Base-by-base conservation (phyloP, 2,113 vertebrate genomes). In the Ranitomeya variabilis region DNA sequence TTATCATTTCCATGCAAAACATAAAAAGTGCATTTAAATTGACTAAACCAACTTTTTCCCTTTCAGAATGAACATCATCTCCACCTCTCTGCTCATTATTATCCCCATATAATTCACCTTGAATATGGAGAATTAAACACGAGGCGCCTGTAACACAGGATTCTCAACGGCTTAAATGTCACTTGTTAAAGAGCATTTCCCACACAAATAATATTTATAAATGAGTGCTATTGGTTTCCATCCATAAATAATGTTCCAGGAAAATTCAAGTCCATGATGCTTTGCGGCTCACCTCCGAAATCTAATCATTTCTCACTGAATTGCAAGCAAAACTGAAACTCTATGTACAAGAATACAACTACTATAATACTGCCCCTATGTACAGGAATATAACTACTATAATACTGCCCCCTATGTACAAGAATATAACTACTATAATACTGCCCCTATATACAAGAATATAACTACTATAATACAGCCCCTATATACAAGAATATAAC, bases 1-100 rank as follows among this genome's bases (percentile, higher is more conserved):
- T 88, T 83, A 83, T 88, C 80, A 62, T 88, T 88, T 82, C 87
- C 79, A 74, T 64, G 79, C 80, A 82, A 83, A 88, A 82, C 66
- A 88, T 88, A 82, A 88, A 88, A 76, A 83, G 54, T 76, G 31
- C 80, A 83, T 80, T 83, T 74, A 88, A 74, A 88, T 88, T 59
- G 69, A 73, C 66, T 76, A 82, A 82, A 88, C 80, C 87, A 88
- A 83, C 67, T 82, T 71, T 73, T 64, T 76, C 66, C 57, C 55
- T 88, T 73, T 74, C 55, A 45, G 67, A 82, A 45, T 60, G 51
- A 82, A 82, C 26, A 60, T 88, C 45, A 45, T 71, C 79, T 80
- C 64, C 78, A 80, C 86, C 66, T 87, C 79, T 87, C 86, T 82
- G 79, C 79, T 81, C 64, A 73, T 81, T 87, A 71, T 55, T 10